Conservation (phyloP, 2,888 invertebrate species). For the Andrena dorsata region DNA sequence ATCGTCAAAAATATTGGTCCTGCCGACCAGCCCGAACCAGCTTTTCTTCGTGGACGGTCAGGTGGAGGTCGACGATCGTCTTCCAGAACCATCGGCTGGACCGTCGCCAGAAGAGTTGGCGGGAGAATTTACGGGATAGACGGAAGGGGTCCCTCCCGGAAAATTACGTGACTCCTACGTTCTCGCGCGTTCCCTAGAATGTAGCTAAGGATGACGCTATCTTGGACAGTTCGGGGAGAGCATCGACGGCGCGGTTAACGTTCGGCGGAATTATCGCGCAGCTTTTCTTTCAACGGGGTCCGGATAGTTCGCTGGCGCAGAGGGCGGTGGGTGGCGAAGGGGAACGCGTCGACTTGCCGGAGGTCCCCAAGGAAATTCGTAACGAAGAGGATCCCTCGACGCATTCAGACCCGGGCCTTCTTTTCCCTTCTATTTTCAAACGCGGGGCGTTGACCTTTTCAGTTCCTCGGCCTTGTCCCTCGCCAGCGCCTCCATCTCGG, state of each 20-base stretch:
- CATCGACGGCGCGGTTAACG: background rate
- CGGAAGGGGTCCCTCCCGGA: conserved; percentile 20
- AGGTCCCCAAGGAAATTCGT: conserved; percentile 32
- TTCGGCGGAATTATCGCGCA: conserved; percentile 34
- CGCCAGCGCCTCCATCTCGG: too few relatives aligned
- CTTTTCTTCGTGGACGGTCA: conserved; percentile 42
- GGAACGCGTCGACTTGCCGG: conserved; percentile 14
- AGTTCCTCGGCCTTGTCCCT: background rate
- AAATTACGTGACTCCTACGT: conserved; percentile 66
- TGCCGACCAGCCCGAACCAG: conserved; percentile 30
- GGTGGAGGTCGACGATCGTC: conserved; percentile 33
- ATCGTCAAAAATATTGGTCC: conserved; percentile 81
- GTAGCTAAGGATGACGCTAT: conserved; percentile 12
- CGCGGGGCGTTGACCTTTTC: conserved; percentile 13
- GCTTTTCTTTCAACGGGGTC: background rate
- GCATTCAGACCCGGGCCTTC: conserved; percentile 28
- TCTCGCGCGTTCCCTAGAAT: conserved; percentile 10
- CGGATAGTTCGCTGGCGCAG: conserved; percentile 1
- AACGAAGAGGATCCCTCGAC: conserved; percentile 38
- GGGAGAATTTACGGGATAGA: conserved; percentile 57
- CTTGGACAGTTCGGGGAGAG: background rate
- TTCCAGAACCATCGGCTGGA: conserved; percentile 59
- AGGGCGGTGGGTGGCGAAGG: background rate
- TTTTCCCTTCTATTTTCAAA: conserved; percentile 9
- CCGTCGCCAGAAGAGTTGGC: conserved; percentile 57